Conservation (phyloP, 2,888 invertebrate species). For the Patella pellucida region DNA sequence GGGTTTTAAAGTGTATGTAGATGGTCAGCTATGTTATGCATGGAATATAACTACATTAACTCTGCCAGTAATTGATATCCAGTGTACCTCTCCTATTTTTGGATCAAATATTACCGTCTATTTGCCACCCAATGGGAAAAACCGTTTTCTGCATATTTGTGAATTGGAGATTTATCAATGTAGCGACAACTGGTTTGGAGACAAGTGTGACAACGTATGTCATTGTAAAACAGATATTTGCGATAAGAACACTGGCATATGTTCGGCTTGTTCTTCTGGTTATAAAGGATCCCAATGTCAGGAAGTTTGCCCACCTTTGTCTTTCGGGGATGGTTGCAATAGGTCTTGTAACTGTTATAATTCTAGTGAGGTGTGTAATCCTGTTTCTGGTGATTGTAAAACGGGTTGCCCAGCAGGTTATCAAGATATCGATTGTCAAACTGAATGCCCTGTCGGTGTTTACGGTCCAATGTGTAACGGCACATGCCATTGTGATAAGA, state of each 20-base stretch:
- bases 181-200: neutral
- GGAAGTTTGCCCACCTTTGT: neutral
- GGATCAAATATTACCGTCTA: neutral
- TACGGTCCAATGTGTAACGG: neutral
- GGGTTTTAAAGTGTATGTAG: constrained; percentile 7
- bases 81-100: neutral
- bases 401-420: neutral
- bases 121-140: neutral
- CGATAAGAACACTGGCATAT: neutral
- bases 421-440: neutral
- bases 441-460: neutral
- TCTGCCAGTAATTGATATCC: neutral
- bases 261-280: constrained; percentile 14
- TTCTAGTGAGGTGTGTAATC: neutral
- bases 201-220: neutral
- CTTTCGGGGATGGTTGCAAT: neutral
- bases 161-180: neutral
- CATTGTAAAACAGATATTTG: neutral
- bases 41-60: neutral
- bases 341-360: neutral
- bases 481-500: neutral
- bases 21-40: constrained; percentile 4
- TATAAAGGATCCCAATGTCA: neutral
- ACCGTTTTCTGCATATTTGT: neutral
- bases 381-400: neutral